A percentile compares a stretch with the other conserved stretches of the same genome.
Evolutionary conservation across 2,888 invertebrate genomes (phyloP).

Genomic region (Acleris laterana): DNA sequence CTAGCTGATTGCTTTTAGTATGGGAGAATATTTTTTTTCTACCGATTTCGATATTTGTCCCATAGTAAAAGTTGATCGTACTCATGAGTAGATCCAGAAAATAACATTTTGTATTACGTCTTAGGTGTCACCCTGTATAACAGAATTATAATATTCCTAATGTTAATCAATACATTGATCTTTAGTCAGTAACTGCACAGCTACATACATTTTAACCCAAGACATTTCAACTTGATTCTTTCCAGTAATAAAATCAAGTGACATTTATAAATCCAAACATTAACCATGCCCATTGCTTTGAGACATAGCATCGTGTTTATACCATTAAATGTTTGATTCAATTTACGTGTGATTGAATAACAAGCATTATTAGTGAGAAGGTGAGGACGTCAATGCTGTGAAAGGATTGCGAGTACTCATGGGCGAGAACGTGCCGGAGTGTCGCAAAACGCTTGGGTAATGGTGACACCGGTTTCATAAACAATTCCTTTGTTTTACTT

Average conservation of each 20-base stretch:
- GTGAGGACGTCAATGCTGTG: constrained; percentile 51
- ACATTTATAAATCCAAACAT: constrained; percentile 23
- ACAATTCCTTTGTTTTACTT: constrained; percentile 50
- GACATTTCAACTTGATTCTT: not conserved
- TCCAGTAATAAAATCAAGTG: not conserved
- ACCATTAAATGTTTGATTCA: constrained; percentile 32
- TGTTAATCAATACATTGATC: too few relatives aligned
- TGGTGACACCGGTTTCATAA: constrained; percentile 63
- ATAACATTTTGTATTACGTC: too few relatives aligned
- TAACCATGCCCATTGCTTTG: constrained; percentile 12
- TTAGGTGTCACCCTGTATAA: too few relatives aligned
- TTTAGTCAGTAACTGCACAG: too few relatives aligned
- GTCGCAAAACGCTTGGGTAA: constrained; percentile 75
- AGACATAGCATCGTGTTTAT: constrained; percentile 27
- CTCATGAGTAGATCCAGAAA: too few relatives aligned
- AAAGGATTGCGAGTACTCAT: constrained; percentile 75
- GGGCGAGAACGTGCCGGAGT: constrained; percentile 67
- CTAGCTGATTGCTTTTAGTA: too few relatives aligned
- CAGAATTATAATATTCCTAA: too few relatives aligned
- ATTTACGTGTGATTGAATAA: constrained; percentile 34
- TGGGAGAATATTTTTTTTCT: too few relatives aligned
- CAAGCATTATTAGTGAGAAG: constrained; percentile 9
- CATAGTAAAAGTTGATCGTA: too few relatives aligned
- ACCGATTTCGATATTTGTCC: too few relatives aligned
- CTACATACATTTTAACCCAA: too few relatives aligned